Percentiles rank a stretch among this genome's conserved stretches.
Conservation (phyloP, 2,113 vertebrate genomes). For the Blennius ocellaris region DNA sequence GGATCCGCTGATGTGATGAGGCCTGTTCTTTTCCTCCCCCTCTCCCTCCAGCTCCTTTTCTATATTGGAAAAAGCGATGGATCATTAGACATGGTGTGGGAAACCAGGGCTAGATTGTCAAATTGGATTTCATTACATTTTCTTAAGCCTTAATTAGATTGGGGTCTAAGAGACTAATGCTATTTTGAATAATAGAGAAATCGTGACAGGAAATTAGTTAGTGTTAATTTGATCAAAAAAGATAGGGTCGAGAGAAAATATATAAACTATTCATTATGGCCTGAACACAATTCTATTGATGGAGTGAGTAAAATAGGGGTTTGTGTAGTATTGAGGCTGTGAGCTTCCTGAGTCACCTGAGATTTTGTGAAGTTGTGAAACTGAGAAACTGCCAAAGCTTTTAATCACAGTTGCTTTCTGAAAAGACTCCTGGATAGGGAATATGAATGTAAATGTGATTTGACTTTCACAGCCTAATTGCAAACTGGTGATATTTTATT, state of each 20-base stretch:
- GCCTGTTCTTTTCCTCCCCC: slow-evolving; percentile 5
- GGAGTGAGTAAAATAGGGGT: background rate
- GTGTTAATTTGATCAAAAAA: slow-evolving; percentile 58
- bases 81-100: slow-evolving; percentile 65
- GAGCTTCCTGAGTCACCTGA: background rate
- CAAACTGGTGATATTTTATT: slow-evolving; percentile 35
- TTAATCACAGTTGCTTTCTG: slow-evolving; percentile 32
- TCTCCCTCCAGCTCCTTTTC: slow-evolving; percentile 40
- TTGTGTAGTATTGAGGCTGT: slow-evolving; percentile 12
- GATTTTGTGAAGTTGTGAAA: slow-evolving; percentile 1
- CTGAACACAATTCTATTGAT: background rate
- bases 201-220: slow-evolving; percentile 64
- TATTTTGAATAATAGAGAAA: slow-evolving; percentile 64
- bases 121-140: slow-evolving; percentile 73
- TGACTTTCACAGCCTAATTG: slow-evolving; percentile 37
- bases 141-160: slow-evolving; percentile 71
- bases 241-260: slow-evolving; percentile 23
- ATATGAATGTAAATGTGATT: slow-evolving; percentile 36
- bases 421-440: slow-evolving; percentile 15
- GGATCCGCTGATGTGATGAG: slow-evolving; percentile 52
- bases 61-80: slow-evolving; percentile 62
- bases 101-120: slow-evolving; percentile 59
- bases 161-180: slow-evolving; percentile 57
- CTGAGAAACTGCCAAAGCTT: slow-evolving; percentile 31
- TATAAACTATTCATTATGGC: slow-evolving; percentile 17